Base-by-base conservation (phyloP, 2,888 invertebrate genomes). In the Drosophila yooni region DNA sequence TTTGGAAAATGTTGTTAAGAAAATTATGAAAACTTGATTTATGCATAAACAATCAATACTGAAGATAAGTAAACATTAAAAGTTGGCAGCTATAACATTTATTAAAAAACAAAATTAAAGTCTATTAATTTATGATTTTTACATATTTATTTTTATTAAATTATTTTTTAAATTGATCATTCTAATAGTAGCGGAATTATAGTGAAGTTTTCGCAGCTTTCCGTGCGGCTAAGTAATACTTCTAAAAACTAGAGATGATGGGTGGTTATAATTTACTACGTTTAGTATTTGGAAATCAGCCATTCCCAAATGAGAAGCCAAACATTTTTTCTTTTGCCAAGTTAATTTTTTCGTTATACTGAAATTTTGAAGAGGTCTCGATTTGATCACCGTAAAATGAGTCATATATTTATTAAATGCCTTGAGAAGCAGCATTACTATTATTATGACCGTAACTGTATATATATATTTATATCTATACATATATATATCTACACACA, bases 401-500 rank as follows among this genome's bases (percentile, higher is more conserved):
- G 3, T 25, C 46, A 15, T 7, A 46, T 46, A 15, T 13, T 46
- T 21, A 13, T 21, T 46, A 7, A 46, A 21, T 46, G 15, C 21
- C 8, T 46, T 46, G 21, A 15, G 13, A 21, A 13, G 21, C 7
- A 46, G 46, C 2, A 46, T 13, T 7, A 21, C 15, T 46, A 15
- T 46, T 46, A 46, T 25, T 25, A 15, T 15, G 25, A 25, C 21
- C 7, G 46, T 15, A 25, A 15, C 25, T 46, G 15, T 46, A 15
- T 15, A 25, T 15, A 25, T 8, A 1, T 25, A 46, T 25, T 25
- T 25, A 25, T 15, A 46, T 8, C 4, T 15, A 25, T 25, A 0
- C 11, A 33, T 33, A 33, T 33, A 46, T 25, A 46, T 25, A 46
- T 25, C 15, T 46, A 46, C 58, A 53, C 71, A 70, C 72, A 63